Evolutionary conservation across 1,140 invertebrate species (phyloP), one percentile per base, ranked within the genome.

Genomic region (Drosophila bocki): DNA sequence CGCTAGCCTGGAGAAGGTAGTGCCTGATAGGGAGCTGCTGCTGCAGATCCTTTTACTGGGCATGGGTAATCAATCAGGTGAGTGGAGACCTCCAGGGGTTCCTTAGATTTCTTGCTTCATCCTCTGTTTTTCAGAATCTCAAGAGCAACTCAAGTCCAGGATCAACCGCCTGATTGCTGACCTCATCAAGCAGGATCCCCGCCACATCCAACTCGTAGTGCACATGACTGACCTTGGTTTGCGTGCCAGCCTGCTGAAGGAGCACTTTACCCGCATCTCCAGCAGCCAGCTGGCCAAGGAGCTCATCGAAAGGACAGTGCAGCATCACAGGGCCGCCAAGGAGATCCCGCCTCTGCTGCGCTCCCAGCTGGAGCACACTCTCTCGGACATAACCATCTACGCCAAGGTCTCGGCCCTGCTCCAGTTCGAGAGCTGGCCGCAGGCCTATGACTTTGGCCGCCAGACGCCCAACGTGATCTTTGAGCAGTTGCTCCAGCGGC

Each of bases 341-440:
- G 19, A 64, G 35, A 74, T 94, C 80, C 93, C 92, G 37, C 15
- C 79, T 0, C 33, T 53, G 11, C 62, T 92, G 32, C 71, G 83
- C 11, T 42, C 50, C 0, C 77, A 93, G 63, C 67, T 94, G 42
- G 76, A 92, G 48, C 67, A 80, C 15, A 93, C 92, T 58, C 69
- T 93, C 7, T 92, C 94, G 12, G 93, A 94, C 72, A 93, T 95
- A 47, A 88, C 94, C 3, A 93, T 94, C 17, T 93, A 93, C 71
- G 91, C 94, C 17, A 88, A 93, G 67, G 93, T 94, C 7, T 91
- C 93, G 32, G 48, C 86, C 13, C 71, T 92, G 4, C 51, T 93
- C 8, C 82, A 93, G 37, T 92, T 94, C 7, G 93, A 94, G 80
- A 92, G 80, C 70, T 94, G 92, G 94, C 91, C 62, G 50, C 93